These are phyloP conservation scores for Tipula unca DNA, from an alignment of 2,888 invertebrate species.

Conservation along the genomic window DNA sequence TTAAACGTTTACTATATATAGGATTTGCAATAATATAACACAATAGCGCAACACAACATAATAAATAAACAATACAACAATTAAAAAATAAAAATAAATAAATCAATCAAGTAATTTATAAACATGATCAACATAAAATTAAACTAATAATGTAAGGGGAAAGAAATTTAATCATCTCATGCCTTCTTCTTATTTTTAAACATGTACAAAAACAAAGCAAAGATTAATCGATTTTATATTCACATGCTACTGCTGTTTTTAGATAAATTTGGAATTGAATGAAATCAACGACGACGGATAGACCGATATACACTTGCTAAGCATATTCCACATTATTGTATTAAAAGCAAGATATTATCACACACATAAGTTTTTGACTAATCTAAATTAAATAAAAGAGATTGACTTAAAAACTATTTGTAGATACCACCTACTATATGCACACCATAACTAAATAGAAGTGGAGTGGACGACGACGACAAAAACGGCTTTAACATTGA, in stretches of 20 bases:
- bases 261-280: not conserved
- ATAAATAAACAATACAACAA: not conserved
- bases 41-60: not conserved
- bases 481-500: not conserved
- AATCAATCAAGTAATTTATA: not conserved
- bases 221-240: not conserved
- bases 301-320: not conserved
- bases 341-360: not conserved
- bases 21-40: not conserved
- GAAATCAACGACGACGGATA: not conserved
- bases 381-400: not conserved
- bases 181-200: not conserved
- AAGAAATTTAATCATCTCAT: not conserved
- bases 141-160: not conserved
- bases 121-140: not conserved
- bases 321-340: not conserved
- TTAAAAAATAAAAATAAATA: constrained; percentile 2
- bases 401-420: not conserved
- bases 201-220: constrained; percentile 1
- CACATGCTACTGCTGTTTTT: not conserved
- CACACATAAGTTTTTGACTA: not conserved
- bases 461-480: not conserved
- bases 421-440: not conserved
- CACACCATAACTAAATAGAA: not conserved
- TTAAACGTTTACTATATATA: constrained; percentile 20